A percentile compares a stretch with the other conserved stretches of the same genome.
Conservation (phyloP, 2,888 invertebrate species). For the Rhagophthalmus giganteus region DNA sequence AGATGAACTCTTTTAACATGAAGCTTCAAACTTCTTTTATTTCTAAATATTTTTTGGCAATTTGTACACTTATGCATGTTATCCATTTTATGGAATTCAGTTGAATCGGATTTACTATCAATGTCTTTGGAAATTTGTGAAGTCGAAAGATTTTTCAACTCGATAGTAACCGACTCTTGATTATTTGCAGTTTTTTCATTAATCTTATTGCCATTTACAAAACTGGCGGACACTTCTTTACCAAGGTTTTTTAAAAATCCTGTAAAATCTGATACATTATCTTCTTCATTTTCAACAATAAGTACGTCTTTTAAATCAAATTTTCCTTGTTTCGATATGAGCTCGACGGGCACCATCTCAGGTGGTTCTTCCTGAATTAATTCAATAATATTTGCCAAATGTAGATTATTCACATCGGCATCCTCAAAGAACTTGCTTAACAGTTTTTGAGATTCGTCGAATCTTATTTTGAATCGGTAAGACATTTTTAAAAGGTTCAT, state of each 20-base stretch:
- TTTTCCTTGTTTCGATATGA: constrained; percentile 38
- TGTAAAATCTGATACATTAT: constrained; percentile 30
- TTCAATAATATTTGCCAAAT: neutral
- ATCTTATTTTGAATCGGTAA: constrained; percentile 29
- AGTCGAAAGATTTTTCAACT: neutral
- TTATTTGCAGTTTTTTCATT: neutral
- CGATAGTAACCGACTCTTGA: neutral
- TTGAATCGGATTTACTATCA: neutral
- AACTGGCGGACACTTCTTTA: constrained; percentile 39
- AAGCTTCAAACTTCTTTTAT: constrained; percentile 6
- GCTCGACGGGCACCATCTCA: constrained; percentile 34
- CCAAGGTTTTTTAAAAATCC: constrained; percentile 43
- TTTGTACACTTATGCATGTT: neutral
- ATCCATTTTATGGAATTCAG: neutral
- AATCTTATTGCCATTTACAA: constrained; percentile 19
- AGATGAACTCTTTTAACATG: constrained; percentile 32
- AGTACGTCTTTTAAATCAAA: constrained; percentile 40
- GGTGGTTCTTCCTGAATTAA: neutral
- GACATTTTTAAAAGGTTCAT: constrained; percentile 24
- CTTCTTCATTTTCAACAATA: constrained; percentile 36
- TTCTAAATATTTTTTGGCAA: neutral
- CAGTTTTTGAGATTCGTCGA: constrained; percentile 27
- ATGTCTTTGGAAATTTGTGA: neutral
- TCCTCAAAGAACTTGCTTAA: constrained; percentile 24
- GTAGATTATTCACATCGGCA: no score